Conservation (phyloP, 1,140 invertebrate genomes). For the Probaryconus sp. region DNA sequence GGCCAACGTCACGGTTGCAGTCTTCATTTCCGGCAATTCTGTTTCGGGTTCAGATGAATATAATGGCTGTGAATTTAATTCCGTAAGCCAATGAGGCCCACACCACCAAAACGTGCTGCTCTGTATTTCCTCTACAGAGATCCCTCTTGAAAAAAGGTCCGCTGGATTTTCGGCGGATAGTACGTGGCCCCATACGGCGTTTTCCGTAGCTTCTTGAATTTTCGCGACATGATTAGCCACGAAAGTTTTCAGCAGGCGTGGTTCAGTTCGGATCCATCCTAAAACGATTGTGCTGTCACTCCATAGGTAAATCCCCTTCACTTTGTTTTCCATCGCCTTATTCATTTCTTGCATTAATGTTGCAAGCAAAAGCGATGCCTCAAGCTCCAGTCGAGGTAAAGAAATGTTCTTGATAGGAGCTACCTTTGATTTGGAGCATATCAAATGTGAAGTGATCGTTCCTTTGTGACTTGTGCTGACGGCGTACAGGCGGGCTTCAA, state of each 20-base stretch:
- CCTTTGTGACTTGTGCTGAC: not conserved
- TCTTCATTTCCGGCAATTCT: constrained; percentile 1
- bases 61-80: too few relatives aligned
- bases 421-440: constrained; percentile 25
- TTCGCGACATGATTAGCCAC: constrained; percentile 70
- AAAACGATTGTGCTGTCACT: constrained; percentile 52
- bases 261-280: constrained; percentile 45
- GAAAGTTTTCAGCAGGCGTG: constrained; percentile 67
- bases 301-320: constrained; percentile 4
- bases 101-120: not conserved
- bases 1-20: not conserved
- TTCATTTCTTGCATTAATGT: constrained; percentile 1
- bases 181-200: constrained; percentile 63
- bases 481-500: constrained; percentile 23
- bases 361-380: constrained; percentile 6
- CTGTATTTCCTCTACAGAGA: not conserved
- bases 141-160: constrained; percentile 60
- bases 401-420: constrained; percentile 17
- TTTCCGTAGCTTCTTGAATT: too few relatives aligned
- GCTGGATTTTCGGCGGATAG: constrained; percentile 54
- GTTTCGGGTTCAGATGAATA: not conserved
- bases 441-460: not conserved
- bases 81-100: not conserved
- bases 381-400: constrained; percentile 20
- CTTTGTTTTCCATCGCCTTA: not conserved